These are phyloP conservation scores for Actinernus sp. DNA, from an alignment of 92 coral and sea anemone genomes.

Conservation along the genomic window DNA sequence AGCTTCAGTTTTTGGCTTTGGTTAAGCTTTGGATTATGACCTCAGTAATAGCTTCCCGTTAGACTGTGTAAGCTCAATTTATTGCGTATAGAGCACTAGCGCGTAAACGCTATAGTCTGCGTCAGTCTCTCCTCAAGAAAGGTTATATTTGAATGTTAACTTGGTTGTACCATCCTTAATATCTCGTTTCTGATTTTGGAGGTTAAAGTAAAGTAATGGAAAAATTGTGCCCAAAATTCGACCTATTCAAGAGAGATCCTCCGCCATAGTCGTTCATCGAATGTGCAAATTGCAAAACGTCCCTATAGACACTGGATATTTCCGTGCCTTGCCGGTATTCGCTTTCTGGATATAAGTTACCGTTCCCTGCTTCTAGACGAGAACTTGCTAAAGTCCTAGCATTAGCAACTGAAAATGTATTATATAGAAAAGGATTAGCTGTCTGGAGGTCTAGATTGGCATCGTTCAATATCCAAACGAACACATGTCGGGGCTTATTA, in stretches of 20 bases:
- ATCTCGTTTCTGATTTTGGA: background rate
- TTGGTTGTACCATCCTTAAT: background rate
- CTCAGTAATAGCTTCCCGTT: background rate
- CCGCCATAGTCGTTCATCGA: background rate
- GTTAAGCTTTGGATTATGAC: background rate
- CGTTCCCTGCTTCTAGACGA: background rate
- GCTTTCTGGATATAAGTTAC: background rate
- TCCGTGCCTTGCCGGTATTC: background rate
- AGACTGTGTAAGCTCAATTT: background rate
- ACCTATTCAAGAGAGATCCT: background rate
- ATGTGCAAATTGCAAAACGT: background rate
- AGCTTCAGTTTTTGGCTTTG: no score
- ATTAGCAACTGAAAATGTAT: slow-evolving; percentile 5
- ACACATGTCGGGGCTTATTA: slow-evolving; percentile 1
- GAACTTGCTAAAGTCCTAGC: background rate
- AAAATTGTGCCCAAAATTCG: background rate
- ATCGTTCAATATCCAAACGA: slow-evolving; percentile 19
- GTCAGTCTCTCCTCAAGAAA: background rate
- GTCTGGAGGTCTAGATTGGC: slow-evolving; percentile 9
- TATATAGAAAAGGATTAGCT: slow-evolving; percentile 2
- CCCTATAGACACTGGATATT: background rate
- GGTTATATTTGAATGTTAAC: background rate
- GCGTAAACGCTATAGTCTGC: background rate
- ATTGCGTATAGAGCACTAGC: background rate
- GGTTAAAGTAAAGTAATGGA: background rate